A percentile compares a stretch with the other conserved stretches of the same genome.
Evolutionary conservation across 2,113 vertebrate species (phyloP).

Genomic region (Urocolius indicus): DNA sequence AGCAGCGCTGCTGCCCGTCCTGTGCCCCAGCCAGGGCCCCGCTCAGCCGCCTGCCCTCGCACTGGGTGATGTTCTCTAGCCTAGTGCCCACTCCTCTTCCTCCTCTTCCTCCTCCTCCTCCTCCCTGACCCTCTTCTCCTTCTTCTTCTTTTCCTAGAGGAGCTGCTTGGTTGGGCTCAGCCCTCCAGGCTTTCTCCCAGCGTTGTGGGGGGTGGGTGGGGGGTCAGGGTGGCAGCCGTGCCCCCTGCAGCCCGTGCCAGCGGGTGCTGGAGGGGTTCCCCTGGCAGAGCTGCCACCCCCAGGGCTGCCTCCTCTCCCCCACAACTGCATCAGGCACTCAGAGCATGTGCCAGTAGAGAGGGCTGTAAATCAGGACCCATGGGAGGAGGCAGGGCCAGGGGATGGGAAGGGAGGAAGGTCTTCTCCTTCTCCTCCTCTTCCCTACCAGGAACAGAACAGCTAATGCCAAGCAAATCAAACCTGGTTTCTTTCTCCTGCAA

Average conservation of each 20-base stretch:
- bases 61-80: not conserved
- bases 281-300: not conserved
- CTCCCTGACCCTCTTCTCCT: not conserved
- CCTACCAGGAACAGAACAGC: not conserved
- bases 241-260: not conserved
- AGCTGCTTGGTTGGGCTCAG: not conserved
- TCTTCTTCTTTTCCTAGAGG: not conserved
- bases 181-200: not conserved
- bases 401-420: not conserved
- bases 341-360: not conserved
- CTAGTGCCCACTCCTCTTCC: not conserved
- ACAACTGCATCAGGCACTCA: not conserved
- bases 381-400: not conserved
- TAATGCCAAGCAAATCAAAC: conserved; percentile 6
- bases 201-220: too few species aligned
- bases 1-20: not conserved
- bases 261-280: not conserved
- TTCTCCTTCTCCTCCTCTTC: not conserved
- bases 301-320: not conserved
- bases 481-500: not conserved
- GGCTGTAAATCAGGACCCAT: conserved; percentile 22
- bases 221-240: not conserved
- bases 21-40: not conserved
- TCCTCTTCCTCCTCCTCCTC: not conserved
- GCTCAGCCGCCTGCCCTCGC: not conserved